Evolutionary conservation across 2,888 invertebrate genomes (phyloP), one percentile per base, ranked within the genome.

Genomic region (Diogma glabrata): DNA sequence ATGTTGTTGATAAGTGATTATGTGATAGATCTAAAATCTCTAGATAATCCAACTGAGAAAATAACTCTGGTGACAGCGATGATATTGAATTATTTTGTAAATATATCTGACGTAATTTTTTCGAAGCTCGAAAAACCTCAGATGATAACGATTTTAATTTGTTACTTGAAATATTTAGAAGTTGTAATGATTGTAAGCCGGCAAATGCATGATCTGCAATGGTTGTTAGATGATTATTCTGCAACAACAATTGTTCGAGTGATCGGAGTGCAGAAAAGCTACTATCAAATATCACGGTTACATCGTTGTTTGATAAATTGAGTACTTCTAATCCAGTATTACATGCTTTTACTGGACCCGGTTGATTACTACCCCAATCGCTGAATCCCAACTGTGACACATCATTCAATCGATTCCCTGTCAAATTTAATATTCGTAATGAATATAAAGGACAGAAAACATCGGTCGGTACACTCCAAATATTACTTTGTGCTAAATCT

Each of bases 91-190:
- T 89, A 63, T 87, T 87, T 61, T 82, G 80, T 49, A 87, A 72
- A 61, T 85, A 79, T 58, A 88, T 74, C 65, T 85, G 81, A 53
- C 79, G 76, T 45, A 88, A 72, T 58, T 83, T 80, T 56, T 78
- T 74, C 12, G 82, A 82, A 33, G 80, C 79, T 61, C 81, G 77
- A 64, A 90, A 85, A 64, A 88, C 71, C 63, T 85, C 84, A 28
- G 86, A 82, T 4, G 89, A 88, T 57, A 90, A 71, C 8, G 82
- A 82, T 26, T 80, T 81, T 58, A 90, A 70, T 56, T 79, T 77
- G 67, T 91, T 90, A 60, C 84, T 82, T 28, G 87, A 85, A 61
- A 89, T 69, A 70, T 89, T 87, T 28, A 91, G 71, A 48, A 80
- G 74, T 64, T 79, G 78, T 56, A 90, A 69, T 54, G 79, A 75